phyloP scores from a whole-genome alignment of 2,888 invertebrate genomes.

The Oxystoma pomonae region DNA sequence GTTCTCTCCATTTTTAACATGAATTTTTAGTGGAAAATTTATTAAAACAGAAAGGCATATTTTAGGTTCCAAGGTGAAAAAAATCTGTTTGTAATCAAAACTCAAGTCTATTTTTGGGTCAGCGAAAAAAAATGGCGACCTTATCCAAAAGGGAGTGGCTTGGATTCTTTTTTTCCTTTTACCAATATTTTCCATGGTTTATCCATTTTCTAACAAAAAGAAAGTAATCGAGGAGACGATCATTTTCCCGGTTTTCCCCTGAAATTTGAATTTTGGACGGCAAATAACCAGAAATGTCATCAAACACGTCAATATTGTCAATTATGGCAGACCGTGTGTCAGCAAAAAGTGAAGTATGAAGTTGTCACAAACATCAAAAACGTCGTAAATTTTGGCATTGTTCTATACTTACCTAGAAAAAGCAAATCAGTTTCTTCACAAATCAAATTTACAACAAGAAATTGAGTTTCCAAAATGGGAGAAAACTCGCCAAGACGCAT shows the following conservation, averaged over 20 bases:
- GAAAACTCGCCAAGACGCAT: background rate
- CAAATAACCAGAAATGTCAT: constrained; percentile 29
- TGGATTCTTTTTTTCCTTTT: constrained; percentile 13
- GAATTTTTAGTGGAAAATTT: too few species aligned
- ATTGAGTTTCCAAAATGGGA: background rate
- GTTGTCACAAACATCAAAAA: background rate
- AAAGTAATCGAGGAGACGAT: background rate
- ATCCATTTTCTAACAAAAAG: background rate
- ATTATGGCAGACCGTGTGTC: constrained; percentile 9
- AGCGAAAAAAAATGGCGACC: constrained; percentile 28
- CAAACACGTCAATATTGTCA: constrained; percentile 35
- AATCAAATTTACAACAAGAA: background rate
- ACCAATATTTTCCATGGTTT: background rate
- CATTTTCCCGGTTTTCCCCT: background rate
- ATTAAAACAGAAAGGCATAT: too few species aligned
- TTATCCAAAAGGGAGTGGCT: constrained; percentile 33
- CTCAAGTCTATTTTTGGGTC: background rate
- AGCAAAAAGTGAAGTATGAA: background rate
- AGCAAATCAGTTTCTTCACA: background rate
- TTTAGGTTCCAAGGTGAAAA: too few species aligned
- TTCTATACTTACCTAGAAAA: background rate
- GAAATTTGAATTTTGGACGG: constrained; percentile 28
- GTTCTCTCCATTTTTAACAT: too few species aligned
- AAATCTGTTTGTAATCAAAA: too few species aligned
- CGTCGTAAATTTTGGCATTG: background rate